Evolutionary conservation across 2,888 invertebrate genomes (phyloP).

Genomic region (Sussaba pulchella): DNA sequence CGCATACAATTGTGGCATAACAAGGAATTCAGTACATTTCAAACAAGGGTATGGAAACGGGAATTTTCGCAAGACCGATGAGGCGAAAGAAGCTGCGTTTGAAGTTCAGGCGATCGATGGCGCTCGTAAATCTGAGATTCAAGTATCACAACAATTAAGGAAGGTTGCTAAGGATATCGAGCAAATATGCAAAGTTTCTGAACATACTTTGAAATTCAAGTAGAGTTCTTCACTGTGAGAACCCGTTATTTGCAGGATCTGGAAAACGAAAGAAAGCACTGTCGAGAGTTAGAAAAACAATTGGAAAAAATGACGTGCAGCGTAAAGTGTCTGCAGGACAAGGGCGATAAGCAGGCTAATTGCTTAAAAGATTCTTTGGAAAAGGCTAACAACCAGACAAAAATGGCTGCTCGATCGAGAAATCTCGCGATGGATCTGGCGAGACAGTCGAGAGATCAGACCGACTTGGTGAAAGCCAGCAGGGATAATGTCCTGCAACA

Average conservation of each 20-base stretch:
- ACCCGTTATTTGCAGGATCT: conserved; percentile 67
- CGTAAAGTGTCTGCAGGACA: conserved; percentile 68
- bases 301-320: conserved; percentile 68
- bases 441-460: conserved; percentile 70
- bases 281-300: conserved; percentile 69
- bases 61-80: conserved; percentile 22
- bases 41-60: conserved; percentile 39
- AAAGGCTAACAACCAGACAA: conserved; percentile 69
- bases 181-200: conserved; percentile 63
- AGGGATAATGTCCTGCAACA: conserved; percentile 69
- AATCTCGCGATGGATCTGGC: conserved; percentile 71
- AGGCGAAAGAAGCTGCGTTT: neutral
- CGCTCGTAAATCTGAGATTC: neutral
- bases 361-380: conserved; percentile 68
- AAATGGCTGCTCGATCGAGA: conserved; percentile 67
- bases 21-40: conserved; percentile 59
- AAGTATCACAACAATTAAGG: neutral
- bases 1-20: conserved; percentile 7
- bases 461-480: conserved; percentile 67
- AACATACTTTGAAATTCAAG: neutral
- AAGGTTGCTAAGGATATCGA: conserved; percentile 46
- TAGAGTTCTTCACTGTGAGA: conserved; percentile 20
- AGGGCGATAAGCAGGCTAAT: conserved; percentile 67
- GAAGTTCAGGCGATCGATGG: conserved; percentile 25
- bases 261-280: conserved; percentile 64